phyloP scores from a whole-genome alignment of 1,140 invertebrate genomes.

The Drosophila melanogaster region DNA sequence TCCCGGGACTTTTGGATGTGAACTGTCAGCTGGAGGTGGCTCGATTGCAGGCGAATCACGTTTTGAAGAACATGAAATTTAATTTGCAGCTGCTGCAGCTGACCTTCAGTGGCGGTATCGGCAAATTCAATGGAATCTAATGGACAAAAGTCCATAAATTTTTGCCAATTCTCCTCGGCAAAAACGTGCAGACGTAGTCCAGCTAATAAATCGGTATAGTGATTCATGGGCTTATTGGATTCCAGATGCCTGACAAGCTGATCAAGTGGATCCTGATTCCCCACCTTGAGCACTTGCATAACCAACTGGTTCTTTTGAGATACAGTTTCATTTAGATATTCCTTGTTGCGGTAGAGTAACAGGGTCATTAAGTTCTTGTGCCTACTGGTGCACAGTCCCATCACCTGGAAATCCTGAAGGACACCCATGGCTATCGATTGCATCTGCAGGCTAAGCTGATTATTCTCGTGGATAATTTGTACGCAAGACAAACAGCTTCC shows the following conservation, averaged over 20 bases:
- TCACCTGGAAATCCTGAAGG: conserved; percentile 23
- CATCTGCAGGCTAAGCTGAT: conserved; percentile 31
- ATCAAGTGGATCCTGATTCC: conserved; percentile 19
- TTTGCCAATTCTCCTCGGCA: conserved; percentile 22
- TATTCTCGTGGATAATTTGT: conserved; percentile 24
- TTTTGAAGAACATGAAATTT: conserved; percentile 53
- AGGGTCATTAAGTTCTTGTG: conserved; percentile 50
- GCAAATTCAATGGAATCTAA: conserved; percentile 39
- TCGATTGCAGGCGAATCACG: conserved; percentile 15
- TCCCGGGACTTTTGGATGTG: conserved; percentile 6
- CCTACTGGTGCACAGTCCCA: conserved; percentile 47
- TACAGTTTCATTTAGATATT: conserved; percentile 32
- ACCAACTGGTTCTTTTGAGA: conserved; percentile 1
- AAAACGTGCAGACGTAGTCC: conserved; percentile 57
- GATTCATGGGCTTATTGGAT: conserved; percentile 35
- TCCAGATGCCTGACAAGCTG: conserved; percentile 13
- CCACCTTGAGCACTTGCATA: conserved; percentile 47
- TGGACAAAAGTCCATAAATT: conserved; percentile 30
- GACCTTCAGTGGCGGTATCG: conserved; percentile 25
- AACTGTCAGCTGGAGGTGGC: conserved; percentile 1
- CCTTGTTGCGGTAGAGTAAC: conserved; percentile 51
- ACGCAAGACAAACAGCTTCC: conserved; percentile 22
- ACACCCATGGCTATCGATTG: conserved; percentile 20
- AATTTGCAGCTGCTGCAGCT: conserved; percentile 46
- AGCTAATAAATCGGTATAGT: conserved; percentile 42